Percentiles rank a stretch among this genome's conserved stretches.
phyloP scores from a whole-genome alignment of 1,140 invertebrate genomes.

The Drosophila pseudoobscura region DNA sequence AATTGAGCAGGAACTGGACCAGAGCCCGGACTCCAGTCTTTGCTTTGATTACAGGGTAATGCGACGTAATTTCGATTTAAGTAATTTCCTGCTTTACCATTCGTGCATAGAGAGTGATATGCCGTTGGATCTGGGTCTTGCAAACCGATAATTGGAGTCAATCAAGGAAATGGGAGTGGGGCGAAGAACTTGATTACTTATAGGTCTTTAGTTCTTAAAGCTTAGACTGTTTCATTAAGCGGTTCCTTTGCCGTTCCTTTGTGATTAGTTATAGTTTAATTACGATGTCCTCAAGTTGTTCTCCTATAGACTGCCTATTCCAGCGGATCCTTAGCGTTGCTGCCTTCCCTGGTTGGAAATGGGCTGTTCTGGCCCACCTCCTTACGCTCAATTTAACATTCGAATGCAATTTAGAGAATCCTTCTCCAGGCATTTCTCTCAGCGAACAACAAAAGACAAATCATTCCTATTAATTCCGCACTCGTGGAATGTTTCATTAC shows the following conservation, averaged over 20 bases:
- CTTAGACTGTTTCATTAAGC: background rate
- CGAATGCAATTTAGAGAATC: constrained; percentile 66
- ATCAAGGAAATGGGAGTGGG: constrained; percentile 46
- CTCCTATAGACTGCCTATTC: constrained; percentile 5
- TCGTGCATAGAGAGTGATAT: constrained; percentile 51
- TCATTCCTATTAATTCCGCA: constrained; percentile 79
- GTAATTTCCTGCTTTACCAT: constrained; percentile 69
- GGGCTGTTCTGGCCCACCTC: constrained; percentile 22
- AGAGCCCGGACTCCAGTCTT: background rate
- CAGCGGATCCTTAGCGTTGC: constrained; percentile 18
- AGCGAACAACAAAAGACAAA: constrained; percentile 76
- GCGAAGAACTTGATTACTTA: constrained; percentile 36
- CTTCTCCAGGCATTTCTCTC: constrained; percentile 26
- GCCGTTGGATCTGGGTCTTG: constrained; percentile 12
- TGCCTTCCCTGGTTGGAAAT: background rate
- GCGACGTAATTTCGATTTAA: constrained; percentile 77
- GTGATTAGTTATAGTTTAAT: background rate
- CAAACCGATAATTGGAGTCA: constrained; percentile 68
- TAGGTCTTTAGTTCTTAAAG: constrained; percentile 22
- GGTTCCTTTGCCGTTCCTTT: constrained; percentile 5
- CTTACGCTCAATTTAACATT: constrained; percentile 76
- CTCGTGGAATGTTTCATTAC: constrained; percentile 82
- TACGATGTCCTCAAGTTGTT: background rate
- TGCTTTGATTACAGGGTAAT: constrained; percentile 45
- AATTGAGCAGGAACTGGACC: constrained; percentile 16